phyloP scores from a whole-genome alignment of 2,888 invertebrate genomes.

The Lissonota sp. region DNA sequence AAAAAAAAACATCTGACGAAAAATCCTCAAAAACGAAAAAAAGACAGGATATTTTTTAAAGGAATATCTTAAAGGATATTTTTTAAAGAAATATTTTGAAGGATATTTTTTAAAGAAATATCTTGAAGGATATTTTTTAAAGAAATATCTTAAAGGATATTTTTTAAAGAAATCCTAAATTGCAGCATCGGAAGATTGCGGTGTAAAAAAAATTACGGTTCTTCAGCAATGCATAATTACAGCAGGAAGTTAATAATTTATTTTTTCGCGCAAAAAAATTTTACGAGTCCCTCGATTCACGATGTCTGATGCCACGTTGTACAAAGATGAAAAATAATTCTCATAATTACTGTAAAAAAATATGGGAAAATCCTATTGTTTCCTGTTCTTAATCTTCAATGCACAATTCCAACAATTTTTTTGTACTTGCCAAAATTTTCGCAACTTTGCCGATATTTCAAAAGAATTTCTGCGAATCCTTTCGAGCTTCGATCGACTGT shows the following conservation, averaged over 20 bases:
- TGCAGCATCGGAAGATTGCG: slow-evolving; percentile 3
- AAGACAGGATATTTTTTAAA: too few relatives aligned
- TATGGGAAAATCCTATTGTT: too few relatives aligned
- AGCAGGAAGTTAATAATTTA: slow-evolving; percentile 24
- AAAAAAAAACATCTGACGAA: background rate
- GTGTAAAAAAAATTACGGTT: background rate
- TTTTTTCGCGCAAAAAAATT: slow-evolving; percentile 1
- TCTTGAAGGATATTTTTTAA: too few relatives aligned
- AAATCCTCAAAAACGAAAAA: background rate
- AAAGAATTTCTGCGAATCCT: too few relatives aligned
- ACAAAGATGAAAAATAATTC: background rate
- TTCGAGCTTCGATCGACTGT: too few relatives aligned
- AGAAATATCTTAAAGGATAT: too few relatives aligned
- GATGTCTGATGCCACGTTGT: background rate
- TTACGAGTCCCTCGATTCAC: slow-evolving; percentile 1
- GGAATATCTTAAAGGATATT: too few relatives aligned
- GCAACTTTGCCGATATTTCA: too few relatives aligned
- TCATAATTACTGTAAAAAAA: background rate
- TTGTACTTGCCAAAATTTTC: too few relatives aligned
- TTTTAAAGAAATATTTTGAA: slow-evolving; percentile 9
- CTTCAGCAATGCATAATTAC: background rate
- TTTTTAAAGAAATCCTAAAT: slow-evolving; percentile 5
- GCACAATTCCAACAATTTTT: too few relatives aligned
- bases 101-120: too few relatives aligned
- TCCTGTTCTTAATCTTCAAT: too few relatives aligned